phyloP scores from a whole-genome alignment of 1,140 invertebrate genomes.

The Campoletis sonorensis region DNA sequence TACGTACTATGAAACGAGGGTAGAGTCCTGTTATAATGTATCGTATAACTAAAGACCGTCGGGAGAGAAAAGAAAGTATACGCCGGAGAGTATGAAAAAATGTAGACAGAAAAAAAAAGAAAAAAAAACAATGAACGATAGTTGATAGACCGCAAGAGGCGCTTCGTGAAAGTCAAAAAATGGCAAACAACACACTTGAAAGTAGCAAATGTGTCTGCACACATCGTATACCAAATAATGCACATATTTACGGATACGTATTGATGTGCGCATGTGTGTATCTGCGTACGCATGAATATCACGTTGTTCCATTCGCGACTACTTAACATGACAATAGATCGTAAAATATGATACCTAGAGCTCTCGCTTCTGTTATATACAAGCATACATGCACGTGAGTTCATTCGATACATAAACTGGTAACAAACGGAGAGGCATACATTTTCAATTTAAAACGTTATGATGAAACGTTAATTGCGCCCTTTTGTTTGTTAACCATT shows the following conservation, averaged over 20 bases:
- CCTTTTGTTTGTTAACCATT: no score
- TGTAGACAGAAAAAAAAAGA: neutral
- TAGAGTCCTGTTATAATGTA: slow-evolving; percentile 1
- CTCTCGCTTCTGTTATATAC: neutral
- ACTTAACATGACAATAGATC: slow-evolving; percentile 53
- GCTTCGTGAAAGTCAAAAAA: no score
- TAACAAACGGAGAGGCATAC: no score
- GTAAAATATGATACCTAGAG: slow-evolving; percentile 48
- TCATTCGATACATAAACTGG: no score
- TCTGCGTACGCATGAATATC: neutral
- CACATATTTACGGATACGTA: slow-evolving; percentile 3
- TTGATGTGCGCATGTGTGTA: neutral
- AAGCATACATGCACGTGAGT: no score
- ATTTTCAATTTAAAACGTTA: no score
- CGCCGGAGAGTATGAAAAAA: neutral
- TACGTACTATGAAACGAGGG: neutral
- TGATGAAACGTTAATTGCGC: no score
- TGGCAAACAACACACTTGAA: neutral
- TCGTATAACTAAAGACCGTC: neutral
- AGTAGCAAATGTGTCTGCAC: neutral
- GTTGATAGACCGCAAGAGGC: neutral
- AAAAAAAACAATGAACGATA: neutral
- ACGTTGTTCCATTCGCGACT: slow-evolving; percentile 37
- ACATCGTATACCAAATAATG: neutral
- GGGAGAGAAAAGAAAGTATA: neutral